Conservation (phyloP, 2,113 vertebrate genomes). For the Antechinus stuartii region DNA sequence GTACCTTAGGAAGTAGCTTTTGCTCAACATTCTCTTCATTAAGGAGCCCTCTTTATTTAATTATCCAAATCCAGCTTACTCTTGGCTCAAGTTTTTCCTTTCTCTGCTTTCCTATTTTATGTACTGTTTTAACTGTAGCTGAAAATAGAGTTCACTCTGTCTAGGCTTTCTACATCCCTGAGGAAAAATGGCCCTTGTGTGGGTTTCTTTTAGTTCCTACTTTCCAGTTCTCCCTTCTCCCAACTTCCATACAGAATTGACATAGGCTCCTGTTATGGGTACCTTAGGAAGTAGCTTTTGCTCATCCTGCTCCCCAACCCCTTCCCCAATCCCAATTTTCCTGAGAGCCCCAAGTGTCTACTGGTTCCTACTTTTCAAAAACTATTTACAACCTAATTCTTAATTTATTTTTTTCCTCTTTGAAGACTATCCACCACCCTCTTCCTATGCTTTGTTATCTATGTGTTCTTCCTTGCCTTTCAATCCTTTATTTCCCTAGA, state of each 20-base stretch:
- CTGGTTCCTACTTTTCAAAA: background rate
- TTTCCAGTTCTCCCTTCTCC: background rate
- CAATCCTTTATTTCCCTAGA: background rate
- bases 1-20: background rate
- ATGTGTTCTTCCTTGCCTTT: background rate
- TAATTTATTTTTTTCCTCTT: background rate
- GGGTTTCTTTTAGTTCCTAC: background rate
- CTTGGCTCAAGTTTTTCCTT: background rate
- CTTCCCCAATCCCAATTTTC: background rate
- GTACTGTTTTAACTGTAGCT: background rate
- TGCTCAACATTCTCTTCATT: background rate
- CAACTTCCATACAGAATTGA: background rate
- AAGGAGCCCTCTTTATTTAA: background rate
- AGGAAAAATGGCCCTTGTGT: background rate
- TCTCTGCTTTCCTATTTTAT: background rate
- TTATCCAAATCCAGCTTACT: background rate
- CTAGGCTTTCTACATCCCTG: background rate
- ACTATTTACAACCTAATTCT: background rate
- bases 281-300: background rate
- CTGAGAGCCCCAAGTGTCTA: background rate
- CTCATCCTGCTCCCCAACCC: rapidly evolving
- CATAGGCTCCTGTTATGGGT: background rate
- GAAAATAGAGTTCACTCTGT: background rate
- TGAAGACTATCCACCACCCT: background rate
- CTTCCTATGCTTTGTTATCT: background rate